Evolutionary conservation across 2,797 vertebrate species (phyloP), one percentile per base, ranked within the genome.

Genomic region (Ctenosaura bakeri): DNA sequence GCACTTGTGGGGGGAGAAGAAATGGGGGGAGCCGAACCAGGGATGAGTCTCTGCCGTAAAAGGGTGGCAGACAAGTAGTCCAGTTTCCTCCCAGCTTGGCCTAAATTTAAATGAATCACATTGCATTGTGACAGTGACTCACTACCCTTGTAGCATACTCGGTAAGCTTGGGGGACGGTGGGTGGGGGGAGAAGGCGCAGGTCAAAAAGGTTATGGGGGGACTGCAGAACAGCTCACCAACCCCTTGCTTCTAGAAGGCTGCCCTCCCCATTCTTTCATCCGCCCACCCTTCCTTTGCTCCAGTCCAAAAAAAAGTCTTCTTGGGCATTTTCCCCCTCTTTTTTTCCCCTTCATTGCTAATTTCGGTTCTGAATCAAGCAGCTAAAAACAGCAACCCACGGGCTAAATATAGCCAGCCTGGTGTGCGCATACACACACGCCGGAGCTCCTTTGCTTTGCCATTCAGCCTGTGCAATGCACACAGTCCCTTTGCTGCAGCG

Each of bases 361-460:
- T 91, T 91, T 89, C 35, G 88, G 84, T 78, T 89, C 91, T 91
- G 91, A 89, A 89, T 91, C 91, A 87, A 91, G 62, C 13, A 79
- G 84, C 91, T 91, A 91, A 91, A 91, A 89, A 91, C 71, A 89
- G 91, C 88, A 87, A 79, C 79, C 6, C 8, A 1, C 18, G 22
- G 62, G 88, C 91, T 91, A 91, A 91, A 91, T 78, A 89, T 91
- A 91, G 88, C 62, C 29, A 7, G 42, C 56, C 32, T 24, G 42
- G 56, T 85, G 87, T 81, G 90, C 85, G 85, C 86, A 87, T 16
- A 86, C 73, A 86, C 73, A 83, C 22, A 46, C n/a, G 29, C 71
- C 16, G 81, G 52, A 10, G 29, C 77, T 6, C 66, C 89, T 87
- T 42, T 3, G 50, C 87, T 88, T 89, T 69, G 66, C 78, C 64